Evolutionary conservation across 2,888 invertebrate species (phyloP), one percentile per base, ranked within the genome.

Genomic region (Epirrita christyi): DNA sequence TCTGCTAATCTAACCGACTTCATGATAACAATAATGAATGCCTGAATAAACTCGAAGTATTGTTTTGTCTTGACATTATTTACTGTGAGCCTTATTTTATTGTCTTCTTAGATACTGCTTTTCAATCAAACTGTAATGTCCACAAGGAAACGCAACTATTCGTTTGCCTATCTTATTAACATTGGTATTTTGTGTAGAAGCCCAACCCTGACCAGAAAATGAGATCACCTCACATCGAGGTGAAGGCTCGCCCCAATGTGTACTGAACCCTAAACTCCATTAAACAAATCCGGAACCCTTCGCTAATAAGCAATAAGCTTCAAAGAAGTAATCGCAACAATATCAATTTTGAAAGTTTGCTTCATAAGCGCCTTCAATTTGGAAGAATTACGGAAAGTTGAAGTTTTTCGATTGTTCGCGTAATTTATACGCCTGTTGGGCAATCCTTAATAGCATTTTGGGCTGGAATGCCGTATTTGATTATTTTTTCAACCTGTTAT

Each of bases 381-480:
- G 55, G 54, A 65, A 65, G 62, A 67, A 63, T 65, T 65, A 64
- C 61, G 55, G 45, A 61, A 61, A 61, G 48, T 65, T 59, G 44
- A 58, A 63, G 63, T 65, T 63, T 60, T 60, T 62, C 61, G 64
- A 59, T 64, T 64, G 67, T 64, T 64, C 59, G 64, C 48, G 63
- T 63, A 59, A 64, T 64, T 63, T 67, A 67, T 64, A 59, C 63
- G 63, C 50, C 57, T 54, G 57, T 61, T 46, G 55, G 53, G 44
- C 52, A 41, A 47, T 51, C 37, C 46, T 38, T 49, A 42, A 48
- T 38, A 21, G 48, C 48, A 14, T 44, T 55, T n/a, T 14, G 54
- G 36, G 15, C 42, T 42, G 11, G 47, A 47, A 47, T 54, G 54
- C 29, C 50, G 41, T 10, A 40, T 47, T 13, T n/a, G 4, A 21